phyloP scores from a whole-genome alignment of 2,797 vertebrate species.

The Hydrophis major region DNA sequence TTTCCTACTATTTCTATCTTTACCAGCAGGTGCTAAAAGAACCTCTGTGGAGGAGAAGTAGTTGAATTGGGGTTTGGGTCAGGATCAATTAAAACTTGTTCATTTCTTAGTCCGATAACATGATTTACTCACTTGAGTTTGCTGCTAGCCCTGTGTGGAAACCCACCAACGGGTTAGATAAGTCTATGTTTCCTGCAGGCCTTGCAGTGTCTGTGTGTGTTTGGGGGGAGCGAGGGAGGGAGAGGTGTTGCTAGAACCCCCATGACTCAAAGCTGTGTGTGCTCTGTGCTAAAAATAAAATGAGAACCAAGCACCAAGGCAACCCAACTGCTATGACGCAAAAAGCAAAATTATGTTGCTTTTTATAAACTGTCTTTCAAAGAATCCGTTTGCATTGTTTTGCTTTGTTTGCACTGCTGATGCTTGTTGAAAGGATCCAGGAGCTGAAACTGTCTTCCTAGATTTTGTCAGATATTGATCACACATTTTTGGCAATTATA shows the following conservation, averaged over 20 bases:
- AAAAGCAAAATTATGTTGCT: background rate
- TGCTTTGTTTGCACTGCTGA: background rate
- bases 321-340: background rate
- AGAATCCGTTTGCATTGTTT: background rate
- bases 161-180: background rate
- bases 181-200: background rate
- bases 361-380: background rate
- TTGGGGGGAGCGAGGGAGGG: background rate
- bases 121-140: background rate
- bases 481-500: background rate
- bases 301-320: background rate
- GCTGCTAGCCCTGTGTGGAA: background rate
- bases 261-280: background rate
- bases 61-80: background rate
- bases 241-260: background rate
- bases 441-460: background rate
- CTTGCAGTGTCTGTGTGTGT: background rate
- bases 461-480: background rate
- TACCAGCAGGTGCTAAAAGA: background rate
- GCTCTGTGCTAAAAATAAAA: slow-evolving; percentile 8
- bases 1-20: background rate
- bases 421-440: background rate
- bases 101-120: background rate
- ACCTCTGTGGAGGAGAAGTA: background rate
- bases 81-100: background rate